phyloP scores from a whole-genome alignment of 1,140 invertebrate genomes.

The Psix sp. region DNA sequence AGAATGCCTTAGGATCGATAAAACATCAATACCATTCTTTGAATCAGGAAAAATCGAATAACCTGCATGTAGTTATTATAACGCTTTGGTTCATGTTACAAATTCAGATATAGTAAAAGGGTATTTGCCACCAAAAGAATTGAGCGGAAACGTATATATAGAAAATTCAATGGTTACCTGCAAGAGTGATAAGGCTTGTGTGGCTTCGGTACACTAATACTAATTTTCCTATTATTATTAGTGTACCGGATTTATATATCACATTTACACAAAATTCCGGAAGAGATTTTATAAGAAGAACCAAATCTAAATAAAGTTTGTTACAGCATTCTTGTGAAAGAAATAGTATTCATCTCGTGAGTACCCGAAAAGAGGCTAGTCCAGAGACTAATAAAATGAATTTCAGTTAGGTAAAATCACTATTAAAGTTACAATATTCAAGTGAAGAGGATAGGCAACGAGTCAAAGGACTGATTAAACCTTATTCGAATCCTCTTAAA shows the following conservation, averaged over 20 bases:
- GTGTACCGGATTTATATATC: neutral
- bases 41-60: neutral
- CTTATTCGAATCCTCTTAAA: conserved; percentile 1
- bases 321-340: neutral
- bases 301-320: neutral
- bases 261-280: neutral
- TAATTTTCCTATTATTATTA: neutral
- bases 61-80: neutral
- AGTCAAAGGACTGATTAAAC: neutral
- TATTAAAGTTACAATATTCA: conserved; percentile 1
- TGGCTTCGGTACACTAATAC: neutral
- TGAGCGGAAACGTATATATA: conserved; percentile 1
- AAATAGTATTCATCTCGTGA: neutral
- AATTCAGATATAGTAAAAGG: neutral
- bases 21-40: neutral
- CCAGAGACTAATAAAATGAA: neutral
- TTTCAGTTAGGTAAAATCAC: neutral
- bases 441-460: neutral
- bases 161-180: neutral
- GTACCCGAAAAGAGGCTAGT: too few relatives aligned
- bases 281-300: neutral
- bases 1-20: neutral
- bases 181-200: neutral
- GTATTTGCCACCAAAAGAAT: neutral
- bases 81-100: neutral